phyloP scores from a whole-genome alignment of 2,888 invertebrate genomes.

The Lottia scabra region DNA sequence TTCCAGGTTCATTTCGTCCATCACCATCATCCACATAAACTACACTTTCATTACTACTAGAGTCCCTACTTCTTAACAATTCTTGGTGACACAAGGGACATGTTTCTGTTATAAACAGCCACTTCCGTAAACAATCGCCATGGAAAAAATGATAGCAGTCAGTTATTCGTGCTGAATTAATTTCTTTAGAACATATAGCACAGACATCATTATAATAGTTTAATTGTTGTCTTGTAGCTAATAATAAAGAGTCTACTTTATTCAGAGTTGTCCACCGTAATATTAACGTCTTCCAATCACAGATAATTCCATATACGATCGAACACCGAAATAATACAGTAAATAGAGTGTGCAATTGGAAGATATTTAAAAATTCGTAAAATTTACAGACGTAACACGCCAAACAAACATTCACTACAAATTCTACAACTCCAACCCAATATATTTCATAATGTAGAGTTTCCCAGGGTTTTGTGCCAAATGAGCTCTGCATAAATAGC shows the following conservation, averaged over 20 bases:
- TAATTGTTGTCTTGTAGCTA: slow-evolving; percentile 68
- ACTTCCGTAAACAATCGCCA: slow-evolving; percentile 91
- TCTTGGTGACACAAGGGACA: slow-evolving; percentile 88
- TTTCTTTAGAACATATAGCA: slow-evolving; percentile 72
- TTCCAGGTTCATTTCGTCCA: not conserved
- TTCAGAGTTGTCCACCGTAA: slow-evolving; percentile 71
- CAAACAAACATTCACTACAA: slow-evolving; percentile 72
- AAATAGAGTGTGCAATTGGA: slow-evolving; percentile 70
- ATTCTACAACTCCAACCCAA: slow-evolving; percentile 71
- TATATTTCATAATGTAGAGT: slow-evolving; percentile 72
- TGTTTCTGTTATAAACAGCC: slow-evolving; percentile 93
- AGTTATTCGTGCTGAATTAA: slow-evolving; percentile 73
- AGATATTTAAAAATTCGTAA: slow-evolving; percentile 70
- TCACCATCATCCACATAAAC: slow-evolving; percentile 9
- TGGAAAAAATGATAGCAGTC: slow-evolving; percentile 87
- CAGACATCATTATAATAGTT: slow-evolving; percentile 71
- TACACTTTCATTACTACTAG: not conserved
- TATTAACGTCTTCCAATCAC: slow-evolving; percentile 71
- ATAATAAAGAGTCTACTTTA: slow-evolving; percentile 70
- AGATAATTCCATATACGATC: slow-evolving; percentile 72
- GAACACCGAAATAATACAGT: slow-evolving; percentile 73
- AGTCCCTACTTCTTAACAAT: slow-evolving; percentile 36
- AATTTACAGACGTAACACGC: slow-evolving; percentile 71
- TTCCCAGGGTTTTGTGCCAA: slow-evolving; percentile 70
- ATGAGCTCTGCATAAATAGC: slow-evolving; percentile 71